Conservation (phyloP, 2,888 invertebrate genomes). For the Muschampia plurimacula region DNA sequence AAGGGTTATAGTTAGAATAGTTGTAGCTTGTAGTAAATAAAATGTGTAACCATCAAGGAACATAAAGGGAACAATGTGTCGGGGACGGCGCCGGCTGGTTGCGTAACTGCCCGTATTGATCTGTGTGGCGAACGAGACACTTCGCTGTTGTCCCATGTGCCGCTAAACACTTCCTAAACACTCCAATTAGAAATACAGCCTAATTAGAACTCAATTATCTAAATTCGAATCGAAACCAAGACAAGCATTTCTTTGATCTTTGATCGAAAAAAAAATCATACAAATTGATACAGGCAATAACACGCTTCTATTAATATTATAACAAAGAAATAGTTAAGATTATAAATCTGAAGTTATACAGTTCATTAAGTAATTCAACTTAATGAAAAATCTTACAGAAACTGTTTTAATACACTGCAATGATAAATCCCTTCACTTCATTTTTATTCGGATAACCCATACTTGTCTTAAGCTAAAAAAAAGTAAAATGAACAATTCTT, state of each 20-base stretch:
- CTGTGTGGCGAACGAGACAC: conserved; percentile 71
- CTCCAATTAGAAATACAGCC: conserved; percentile 32
- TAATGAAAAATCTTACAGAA: neutral
- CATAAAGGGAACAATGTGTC: conserved; percentile 54
- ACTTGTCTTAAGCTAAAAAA: neutral
- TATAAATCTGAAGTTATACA: neutral
- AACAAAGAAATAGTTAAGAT: neutral
- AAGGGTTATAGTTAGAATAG: conserved; percentile 3
- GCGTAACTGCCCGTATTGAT: conserved; percentile 83
- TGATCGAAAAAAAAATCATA: neutral
- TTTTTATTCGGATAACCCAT: neutral
- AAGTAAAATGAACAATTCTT: neutral
- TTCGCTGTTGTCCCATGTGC: conserved; percentile 62
- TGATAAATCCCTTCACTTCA: neutral
- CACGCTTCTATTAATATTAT: neutral
- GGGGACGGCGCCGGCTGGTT: conserved; percentile 74
- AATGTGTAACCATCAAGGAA: conserved; percentile 35
- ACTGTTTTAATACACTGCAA: neutral
- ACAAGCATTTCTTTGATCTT: neutral
- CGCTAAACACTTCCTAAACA: conserved; percentile 49
- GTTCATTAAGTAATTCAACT: neutral
- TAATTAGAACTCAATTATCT: conserved; percentile 17
- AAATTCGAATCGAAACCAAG: neutral
- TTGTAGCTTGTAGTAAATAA: conserved; percentile 2
- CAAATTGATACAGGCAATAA: neutral